Base-by-base conservation (phyloP, 2,888 invertebrate species). In the Tiphia femorata region DNA sequence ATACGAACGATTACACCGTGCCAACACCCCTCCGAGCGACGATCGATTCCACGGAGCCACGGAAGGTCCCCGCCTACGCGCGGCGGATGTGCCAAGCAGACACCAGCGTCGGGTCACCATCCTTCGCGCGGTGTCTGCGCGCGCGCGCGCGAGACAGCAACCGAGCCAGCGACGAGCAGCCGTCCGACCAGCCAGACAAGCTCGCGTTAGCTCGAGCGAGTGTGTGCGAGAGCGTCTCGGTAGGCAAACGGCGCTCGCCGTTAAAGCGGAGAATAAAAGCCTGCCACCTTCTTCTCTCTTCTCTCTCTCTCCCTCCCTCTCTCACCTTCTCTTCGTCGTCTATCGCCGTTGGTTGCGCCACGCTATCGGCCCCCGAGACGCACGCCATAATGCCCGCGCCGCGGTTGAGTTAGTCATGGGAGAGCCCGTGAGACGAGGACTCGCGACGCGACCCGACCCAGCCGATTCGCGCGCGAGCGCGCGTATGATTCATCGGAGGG, bases 361-460 rank as follows among this genome's bases (percentile, higher is more conserved):
- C 37, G 44, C 42, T 58, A 44, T 44, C 51, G 43, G 40, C 16
- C 25, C 29, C 21, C 33, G 33, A 33, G 33, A 33, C 14, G 33
- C 33, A 33, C 14, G 6, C 47, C 33, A 33, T 33, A 14, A 33
- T 30, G 29, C 16, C 43, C 52, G 51, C 52, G 62, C 58, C 56
- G 54, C 57, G 49, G 38, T 33, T 68, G 68, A 68, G 65, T 68
- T 65, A 68, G 57, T 59, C 59, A 58, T 53, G 62, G 42, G 27
- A 64, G 67, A 61, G 49, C 42, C n/a, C 53, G 42, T 57, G 47
- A 37, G 47, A 17, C 35, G 33, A 48, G n/a, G n/a, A n/a, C n/a
- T n/a, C n/a, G n/a, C 30, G 46, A 20, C 23, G 27, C 21, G 38
- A 25, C 38, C 33, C 33, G 33, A 33, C 14, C 43, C 47, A 37